Evolutionary conservation across 2,888 invertebrate species (phyloP).

Genomic region (Andrena camellia): DNA sequence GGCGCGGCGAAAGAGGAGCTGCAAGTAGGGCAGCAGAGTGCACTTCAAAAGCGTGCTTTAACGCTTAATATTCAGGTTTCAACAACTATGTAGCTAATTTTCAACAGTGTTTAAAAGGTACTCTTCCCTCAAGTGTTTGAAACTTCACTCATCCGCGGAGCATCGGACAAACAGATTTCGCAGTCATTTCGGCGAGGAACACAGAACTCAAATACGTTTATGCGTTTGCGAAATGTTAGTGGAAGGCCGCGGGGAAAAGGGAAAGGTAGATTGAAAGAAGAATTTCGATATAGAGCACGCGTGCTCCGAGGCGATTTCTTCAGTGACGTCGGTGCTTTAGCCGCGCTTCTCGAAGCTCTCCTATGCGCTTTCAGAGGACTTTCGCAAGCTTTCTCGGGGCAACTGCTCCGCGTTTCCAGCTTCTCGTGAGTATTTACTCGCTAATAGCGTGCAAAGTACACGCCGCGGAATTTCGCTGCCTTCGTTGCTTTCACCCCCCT

Average conservation of each 20-base stretch:
- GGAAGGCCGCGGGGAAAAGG: neutral
- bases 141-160: no score
- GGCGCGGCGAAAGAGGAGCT: slow-evolving; percentile 21
- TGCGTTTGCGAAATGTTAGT: neutral
- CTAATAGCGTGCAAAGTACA: slow-evolving; percentile 72
- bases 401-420: slow-evolving; percentile 53
- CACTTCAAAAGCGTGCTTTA: slow-evolving; percentile 1
- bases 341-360: slow-evolving; percentile 45
- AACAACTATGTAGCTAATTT: neutral
- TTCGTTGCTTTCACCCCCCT: slow-evolving; percentile 38
- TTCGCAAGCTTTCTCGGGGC: slow-evolving; percentile 61
- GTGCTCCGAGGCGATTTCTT: slow-evolving; percentile 36
- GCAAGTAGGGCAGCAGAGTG: slow-evolving; percentile 20
- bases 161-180: no score
- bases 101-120: neutral
- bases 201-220: no score
- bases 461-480: slow-evolving; percentile 60
- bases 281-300: slow-evolving; percentile 19
- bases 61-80: neutral
- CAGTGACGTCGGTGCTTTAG: slow-evolving; percentile 20
- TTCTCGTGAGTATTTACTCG: slow-evolving; percentile 64
- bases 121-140: neutral
- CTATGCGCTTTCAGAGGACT: slow-evolving; percentile 58
- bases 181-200: no score
- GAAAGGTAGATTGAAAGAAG: neutral